Conservation (phyloP, 2,888 invertebrate genomes). For the Teleiodes luculella region DNA sequence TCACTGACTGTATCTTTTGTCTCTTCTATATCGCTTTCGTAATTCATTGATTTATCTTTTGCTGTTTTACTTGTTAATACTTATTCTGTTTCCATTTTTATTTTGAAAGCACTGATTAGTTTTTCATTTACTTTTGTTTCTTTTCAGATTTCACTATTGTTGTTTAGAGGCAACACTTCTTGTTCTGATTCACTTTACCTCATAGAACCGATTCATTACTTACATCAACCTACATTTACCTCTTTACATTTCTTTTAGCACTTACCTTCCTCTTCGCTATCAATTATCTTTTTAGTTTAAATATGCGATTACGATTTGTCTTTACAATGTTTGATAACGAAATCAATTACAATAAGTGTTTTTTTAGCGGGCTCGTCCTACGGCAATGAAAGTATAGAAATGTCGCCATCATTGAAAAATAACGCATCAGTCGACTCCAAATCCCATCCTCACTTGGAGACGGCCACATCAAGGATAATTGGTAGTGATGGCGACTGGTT, state of each 20-base stretch:
- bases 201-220: no score
- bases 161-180: not conserved
- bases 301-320: no score
- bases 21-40: constrained; percentile 15
- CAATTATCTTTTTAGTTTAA: no score
- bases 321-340: no score
- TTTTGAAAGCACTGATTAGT: no score
- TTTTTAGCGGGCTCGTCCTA: constrained; percentile 69
- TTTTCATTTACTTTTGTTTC: no score
- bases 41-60: not conserved
- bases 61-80: not conserved
- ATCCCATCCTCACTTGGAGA: constrained; percentile 49
- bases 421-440: constrained; percentile 65
- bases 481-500: constrained; percentile 80
- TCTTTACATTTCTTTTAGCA: no score
- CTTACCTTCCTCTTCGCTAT: no score
- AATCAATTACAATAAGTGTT: no score
- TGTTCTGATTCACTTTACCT: no score
- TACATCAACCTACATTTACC: no score
- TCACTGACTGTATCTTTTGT: constrained; percentile 11
- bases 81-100: not conserved
- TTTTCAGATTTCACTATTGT: no score
- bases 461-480: constrained; percentile 71
- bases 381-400: constrained; percentile 72
- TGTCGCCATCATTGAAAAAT: constrained; percentile 67